Base-by-base conservation (phyloP, 2,113 vertebrate genomes). In the Cyanoderma ruficeps region DNA sequence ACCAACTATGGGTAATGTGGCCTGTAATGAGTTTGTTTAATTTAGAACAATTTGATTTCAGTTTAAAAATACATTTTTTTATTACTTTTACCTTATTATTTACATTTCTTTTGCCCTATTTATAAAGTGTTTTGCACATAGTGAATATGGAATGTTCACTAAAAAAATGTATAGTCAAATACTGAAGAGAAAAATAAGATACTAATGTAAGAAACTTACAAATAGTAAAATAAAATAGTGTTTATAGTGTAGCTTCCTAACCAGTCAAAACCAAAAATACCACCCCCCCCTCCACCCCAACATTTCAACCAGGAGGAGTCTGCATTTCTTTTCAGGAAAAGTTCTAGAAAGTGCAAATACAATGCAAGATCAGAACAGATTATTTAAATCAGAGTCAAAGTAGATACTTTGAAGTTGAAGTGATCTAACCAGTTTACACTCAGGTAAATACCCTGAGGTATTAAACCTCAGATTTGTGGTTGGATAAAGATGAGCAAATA, bases 241-340 rank as follows among this genome's bases (percentile, higher is more conserved):
- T 35, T 50, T 69, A 2, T 53, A 33, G 22, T 69, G 19, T 65
- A 50, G 18, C 12, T 81, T 84, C 42, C 11, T 70, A 78, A 55
- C 74, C 7, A 41, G 17, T 55, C 15, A 70, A 67, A 83, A 79
- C 2, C 42, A 70, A 52, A 68, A 77, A 37, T 59, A 31, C 7
- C 5, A 2, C 3, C 10, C 15, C 13, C 13, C 9, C 10, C 18
- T 7, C 47, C 23, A 6, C 5, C 11, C 0, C 22, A 44, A 3
- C 4, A 4, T 84, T 87, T 15, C 23, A 84, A 4, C 18, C 30
- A 44, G 24, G 27, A 70, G 42, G 24, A 56, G 35, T 75, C 27
- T 84, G 9, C 65, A 13, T 79, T 79, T 90, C 21, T 84, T 87
- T 91, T 49, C 47, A 83, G 64, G 24, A 71, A 52, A 19, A 86